Conservation (phyloP, 2,888 invertebrate genomes). For the Xanthorhoe designata region DNA sequence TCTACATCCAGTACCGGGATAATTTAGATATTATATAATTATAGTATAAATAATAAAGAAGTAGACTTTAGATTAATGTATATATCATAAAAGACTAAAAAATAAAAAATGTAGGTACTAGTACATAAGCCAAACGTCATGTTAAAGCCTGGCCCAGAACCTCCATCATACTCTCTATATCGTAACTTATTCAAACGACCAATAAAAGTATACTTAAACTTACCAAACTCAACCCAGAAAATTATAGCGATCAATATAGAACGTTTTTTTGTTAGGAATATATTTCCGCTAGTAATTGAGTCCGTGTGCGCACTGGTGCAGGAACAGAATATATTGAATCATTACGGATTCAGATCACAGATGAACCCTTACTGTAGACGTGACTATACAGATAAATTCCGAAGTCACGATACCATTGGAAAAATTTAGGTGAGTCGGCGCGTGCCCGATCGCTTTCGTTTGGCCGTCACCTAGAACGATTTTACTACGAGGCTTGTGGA, state of each 20-base stretch:
- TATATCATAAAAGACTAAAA: no score
- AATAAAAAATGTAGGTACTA: no score
- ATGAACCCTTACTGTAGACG: constrained; percentile 55
- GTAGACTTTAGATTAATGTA: no score
- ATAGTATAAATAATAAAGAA: no score
- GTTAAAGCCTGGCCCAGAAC: no score
- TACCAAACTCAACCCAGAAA: neutral
- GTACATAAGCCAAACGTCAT: no score
- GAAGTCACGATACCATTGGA: constrained; percentile 52
- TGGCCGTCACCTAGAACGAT: constrained; percentile 40
- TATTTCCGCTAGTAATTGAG: neutral
- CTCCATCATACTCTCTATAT: no score
- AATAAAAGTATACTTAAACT: neutral
- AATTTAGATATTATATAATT: no score
- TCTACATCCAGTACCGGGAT: no score
- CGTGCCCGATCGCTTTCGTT: constrained; percentile 64
- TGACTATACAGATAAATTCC: constrained; percentile 52
- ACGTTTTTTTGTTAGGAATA: neutral
- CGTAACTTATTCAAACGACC: neutral
- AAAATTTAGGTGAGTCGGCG: constrained; percentile 55
- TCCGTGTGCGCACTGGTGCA: constrained; percentile 5
- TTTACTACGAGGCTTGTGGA: constrained; percentile 1
- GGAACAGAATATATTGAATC: constrained; percentile 27
- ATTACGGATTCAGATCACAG: constrained; percentile 51
- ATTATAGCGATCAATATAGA: neutral